Evolutionary conservation across 2,797 vertebrate species (phyloP).

Genomic region (Natrix natrix): DNA sequence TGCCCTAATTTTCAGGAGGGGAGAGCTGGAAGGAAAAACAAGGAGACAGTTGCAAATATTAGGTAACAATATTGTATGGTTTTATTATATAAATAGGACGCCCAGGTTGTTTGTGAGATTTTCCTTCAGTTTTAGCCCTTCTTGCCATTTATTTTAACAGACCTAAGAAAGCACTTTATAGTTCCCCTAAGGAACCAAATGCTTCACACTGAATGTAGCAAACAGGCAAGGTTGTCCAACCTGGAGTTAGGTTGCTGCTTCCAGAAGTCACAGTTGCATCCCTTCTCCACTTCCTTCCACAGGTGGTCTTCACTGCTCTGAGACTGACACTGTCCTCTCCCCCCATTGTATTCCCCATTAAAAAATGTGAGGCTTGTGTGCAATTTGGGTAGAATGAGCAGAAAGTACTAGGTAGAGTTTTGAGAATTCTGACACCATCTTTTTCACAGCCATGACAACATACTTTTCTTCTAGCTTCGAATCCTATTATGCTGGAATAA

Average conservation of each 20-base stretch:
- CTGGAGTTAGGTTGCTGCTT: not conserved
- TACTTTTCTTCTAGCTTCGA: not conserved
- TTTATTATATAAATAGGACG: not conserved
- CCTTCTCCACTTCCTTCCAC: not conserved
- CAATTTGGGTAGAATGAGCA: not conserved
- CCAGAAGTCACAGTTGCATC: not conserved
- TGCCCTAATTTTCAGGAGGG: not conserved
- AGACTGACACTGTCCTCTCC: not conserved
- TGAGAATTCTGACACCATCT: not conserved
- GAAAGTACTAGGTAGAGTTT: not conserved
- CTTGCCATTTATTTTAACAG: not conserved
- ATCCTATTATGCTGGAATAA: not conserved
- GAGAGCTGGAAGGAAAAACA: not conserved
- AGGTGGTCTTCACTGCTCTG: not conserved
- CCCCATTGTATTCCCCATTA: not conserved
- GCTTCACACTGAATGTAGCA: not conserved
- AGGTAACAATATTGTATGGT: not conserved
- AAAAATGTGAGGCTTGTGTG: not conserved
- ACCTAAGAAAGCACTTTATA: not conserved
- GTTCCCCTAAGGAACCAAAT: not conserved
- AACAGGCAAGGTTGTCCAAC: not conserved
- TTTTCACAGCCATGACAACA: not conserved
- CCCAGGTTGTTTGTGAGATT: not conserved
- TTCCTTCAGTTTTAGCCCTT: not conserved
- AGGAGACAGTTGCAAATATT: too few relatives aligned